phyloP scores from a whole-genome alignment of 2,888 invertebrate genomes.

The Nomada flava region DNA sequence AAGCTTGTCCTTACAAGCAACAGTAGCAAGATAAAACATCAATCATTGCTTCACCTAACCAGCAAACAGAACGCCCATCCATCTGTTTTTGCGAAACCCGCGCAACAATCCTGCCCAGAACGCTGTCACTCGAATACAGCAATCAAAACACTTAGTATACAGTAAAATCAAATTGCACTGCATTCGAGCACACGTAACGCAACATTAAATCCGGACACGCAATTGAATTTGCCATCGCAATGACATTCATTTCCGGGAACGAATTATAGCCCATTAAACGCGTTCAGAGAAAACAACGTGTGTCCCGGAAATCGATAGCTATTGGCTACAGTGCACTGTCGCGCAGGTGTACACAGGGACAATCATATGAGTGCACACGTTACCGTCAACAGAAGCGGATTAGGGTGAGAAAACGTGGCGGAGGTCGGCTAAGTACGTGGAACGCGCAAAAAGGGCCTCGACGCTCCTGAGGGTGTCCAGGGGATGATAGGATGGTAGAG shows the following conservation, averaged over 20 bases:
- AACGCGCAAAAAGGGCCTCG: slow-evolving; percentile 52
- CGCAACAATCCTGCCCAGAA: too few relatives aligned
- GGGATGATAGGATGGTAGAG: slow-evolving; percentile 30
- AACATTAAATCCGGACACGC: neutral
- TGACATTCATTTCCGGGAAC: neutral
- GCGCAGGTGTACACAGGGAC: slow-evolving; percentile 21
- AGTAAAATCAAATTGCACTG: neutral
- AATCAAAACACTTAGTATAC: too few relatives aligned
- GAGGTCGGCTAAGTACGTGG: slow-evolving; percentile 48
- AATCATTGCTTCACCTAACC: too few relatives aligned
- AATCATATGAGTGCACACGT: slow-evolving; percentile 46
- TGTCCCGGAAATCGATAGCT: slow-evolving; percentile 13
- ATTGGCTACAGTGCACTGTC: neutral
- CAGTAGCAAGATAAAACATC: too few relatives aligned
- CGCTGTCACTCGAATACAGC: too few relatives aligned
- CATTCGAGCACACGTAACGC: neutral
- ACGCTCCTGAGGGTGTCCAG: slow-evolving; percentile 33
- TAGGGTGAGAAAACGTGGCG: slow-evolving; percentile 56
- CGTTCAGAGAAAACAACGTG: neutral
- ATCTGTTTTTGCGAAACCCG: too few relatives aligned
- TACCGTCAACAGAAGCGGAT: slow-evolving; percentile 60
- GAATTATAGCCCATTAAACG: neutral
- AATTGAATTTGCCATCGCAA: neutral
- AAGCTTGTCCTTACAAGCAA: too few relatives aligned
- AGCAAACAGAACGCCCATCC: too few relatives aligned